Evolutionary conservation across 2,113 vertebrate species (phyloP), one percentile per base, ranked within the genome.

Genomic region (Neopipo cinnamomea): DNA sequence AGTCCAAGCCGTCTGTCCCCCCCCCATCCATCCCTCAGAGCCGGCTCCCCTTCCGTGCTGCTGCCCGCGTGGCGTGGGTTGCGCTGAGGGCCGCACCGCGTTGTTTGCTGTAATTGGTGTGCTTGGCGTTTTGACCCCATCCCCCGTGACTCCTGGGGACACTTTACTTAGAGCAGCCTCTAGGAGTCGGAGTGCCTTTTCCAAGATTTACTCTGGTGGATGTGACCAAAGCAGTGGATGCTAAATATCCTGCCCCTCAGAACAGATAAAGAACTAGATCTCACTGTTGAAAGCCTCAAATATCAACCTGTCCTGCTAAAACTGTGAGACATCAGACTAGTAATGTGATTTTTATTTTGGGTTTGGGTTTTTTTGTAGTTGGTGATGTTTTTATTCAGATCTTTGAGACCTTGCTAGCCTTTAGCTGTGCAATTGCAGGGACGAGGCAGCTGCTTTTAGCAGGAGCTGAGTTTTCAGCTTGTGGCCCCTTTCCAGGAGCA

Each of bases 161-260:
- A 1, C 14, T 84, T 4, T 3, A 2, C 14, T 80, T 4, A 3
- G 3, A 23, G 27, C 6, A 17, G 14, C 27, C 41, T 49, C 11
- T 47, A 30, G 49, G n/a, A 58, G 77, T 18, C 18, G 12, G 67
- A 44, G 12, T 28, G 41, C 9, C 0, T 41, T 87, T 75, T 55
- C 44, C 67, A 14, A 31, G 12, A 8, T 66, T 47, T 41, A 24
- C 31, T 14, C 20, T 4, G 31, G 9, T 0, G 0, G 12, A 1
- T 14, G 16, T 11, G 16, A 33, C 30, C 49, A 8, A 76, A 75
- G 27, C 37, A 6, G 6, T 14, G 12, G 15, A 17, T 14, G 27
- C 27, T 73, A 25, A 42, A 79, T 47, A 46, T 30, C 27, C 41
- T 14, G 25, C 37, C 21, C 21, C 22, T 53, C 56, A 5, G n/a